Evolutionary conservation across 2,797 vertebrate species (phyloP).

Genomic region (Oreortyx pictus): DNA sequence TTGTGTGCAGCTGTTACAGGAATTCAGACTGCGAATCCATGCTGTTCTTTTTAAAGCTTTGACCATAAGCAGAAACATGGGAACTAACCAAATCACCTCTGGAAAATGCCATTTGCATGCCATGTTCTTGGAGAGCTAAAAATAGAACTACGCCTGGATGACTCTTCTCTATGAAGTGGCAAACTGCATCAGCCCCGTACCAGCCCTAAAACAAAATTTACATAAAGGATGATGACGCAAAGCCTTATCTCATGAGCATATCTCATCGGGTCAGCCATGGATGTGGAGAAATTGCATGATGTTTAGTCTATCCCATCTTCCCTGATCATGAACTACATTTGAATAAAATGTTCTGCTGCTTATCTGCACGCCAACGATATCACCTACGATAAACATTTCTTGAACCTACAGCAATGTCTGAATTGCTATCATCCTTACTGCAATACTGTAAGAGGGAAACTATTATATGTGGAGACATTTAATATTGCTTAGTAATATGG

Average conservation of each 20-base stretch:
- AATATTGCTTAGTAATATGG: not conserved
- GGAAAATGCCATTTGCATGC: not conserved
- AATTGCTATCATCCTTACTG: not conserved
- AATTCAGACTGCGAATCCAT: not conserved
- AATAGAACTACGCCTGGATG: not conserved
- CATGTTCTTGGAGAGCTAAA: conserved; percentile 17
- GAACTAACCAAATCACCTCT: not conserved
- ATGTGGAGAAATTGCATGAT: not conserved
- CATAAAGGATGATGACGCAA: conserved; percentile 30
- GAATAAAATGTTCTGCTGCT: not conserved
- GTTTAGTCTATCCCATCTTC: not conserved
- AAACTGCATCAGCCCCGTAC: conserved; percentile 31
- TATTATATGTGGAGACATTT: not conserved
- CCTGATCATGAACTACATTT: not conserved
- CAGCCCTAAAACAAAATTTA: conserved; percentile 24
- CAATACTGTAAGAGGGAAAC: not conserved
- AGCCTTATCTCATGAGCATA: not conserved
- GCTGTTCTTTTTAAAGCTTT: not conserved
- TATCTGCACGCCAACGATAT: not conserved
- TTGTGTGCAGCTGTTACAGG: not conserved
- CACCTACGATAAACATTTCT: not conserved
- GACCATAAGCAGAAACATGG: not conserved
- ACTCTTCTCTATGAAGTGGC: conserved; percentile 5
- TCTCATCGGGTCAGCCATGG: not conserved
- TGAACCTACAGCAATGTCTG: not conserved